phyloP scores from a whole-genome alignment of 2,113 vertebrate genomes.

The Diadophis punctatus region DNA sequence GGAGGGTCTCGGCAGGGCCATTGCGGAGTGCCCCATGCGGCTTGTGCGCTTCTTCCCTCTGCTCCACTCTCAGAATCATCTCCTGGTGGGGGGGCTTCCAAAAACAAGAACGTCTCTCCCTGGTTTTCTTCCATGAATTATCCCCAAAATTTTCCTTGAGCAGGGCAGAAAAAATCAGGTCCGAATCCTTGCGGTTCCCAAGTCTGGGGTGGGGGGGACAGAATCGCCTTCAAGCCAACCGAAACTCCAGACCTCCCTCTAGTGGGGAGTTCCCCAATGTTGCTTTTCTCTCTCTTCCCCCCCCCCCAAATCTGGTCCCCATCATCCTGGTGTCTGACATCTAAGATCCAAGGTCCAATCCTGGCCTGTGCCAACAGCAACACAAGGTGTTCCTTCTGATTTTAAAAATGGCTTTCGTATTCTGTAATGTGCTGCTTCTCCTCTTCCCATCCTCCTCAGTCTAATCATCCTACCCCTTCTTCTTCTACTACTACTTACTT shows the following conservation, averaged over 20 bases:
- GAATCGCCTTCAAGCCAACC: accelerated
- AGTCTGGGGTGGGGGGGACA: not conserved
- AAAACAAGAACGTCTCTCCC: not conserved
- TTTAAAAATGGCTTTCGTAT: constrained; percentile 64
- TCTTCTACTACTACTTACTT: not conserved
- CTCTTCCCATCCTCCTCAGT: not conserved
- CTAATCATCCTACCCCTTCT: no score
- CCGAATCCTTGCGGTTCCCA: not conserved
- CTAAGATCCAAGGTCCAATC: constrained; percentile 42
- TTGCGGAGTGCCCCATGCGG: not conserved
- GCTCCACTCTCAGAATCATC: not conserved
- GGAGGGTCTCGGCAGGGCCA: not conserved
- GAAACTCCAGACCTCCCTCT: not conserved
- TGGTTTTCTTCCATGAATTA: not conserved
- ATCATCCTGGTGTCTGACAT: not conserved
- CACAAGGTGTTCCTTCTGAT: constrained; percentile 47
- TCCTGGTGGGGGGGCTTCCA: not conserved
- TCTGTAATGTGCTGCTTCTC: constrained; percentile 58
- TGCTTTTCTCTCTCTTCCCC: not conserved
- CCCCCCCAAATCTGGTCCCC: not conserved
- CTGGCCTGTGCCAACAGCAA: constrained; percentile 61
- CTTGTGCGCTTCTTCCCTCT: accelerated
- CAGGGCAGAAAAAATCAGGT: not conserved
- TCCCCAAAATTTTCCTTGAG: not conserved
- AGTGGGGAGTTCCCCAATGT: not conserved